Evolutionary conservation across 2,113 vertebrate species (phyloP).

Genomic region (Mustelus asterias): DNA sequence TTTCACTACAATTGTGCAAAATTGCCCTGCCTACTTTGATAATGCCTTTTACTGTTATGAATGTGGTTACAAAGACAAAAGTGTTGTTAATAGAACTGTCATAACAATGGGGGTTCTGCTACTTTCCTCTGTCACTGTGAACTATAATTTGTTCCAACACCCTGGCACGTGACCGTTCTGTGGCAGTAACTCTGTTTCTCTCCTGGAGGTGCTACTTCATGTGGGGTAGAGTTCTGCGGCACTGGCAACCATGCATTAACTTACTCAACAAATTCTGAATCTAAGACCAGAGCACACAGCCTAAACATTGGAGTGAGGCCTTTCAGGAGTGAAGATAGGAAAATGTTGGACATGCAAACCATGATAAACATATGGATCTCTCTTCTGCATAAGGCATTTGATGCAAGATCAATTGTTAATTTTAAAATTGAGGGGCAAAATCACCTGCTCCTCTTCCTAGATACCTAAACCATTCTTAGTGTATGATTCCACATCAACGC

Average conservation of each 20-base stretch:
- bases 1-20: constrained; percentile 25
- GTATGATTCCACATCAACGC: neutral
- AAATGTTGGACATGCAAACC: neutral
- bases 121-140: neutral
- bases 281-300: neutral
- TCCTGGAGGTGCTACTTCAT: neutral
- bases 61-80: constrained; percentile 20
- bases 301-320: neutral
- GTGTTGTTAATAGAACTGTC: constrained; percentile 9
- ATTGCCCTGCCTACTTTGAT: constrained; percentile 1
- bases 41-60: constrained; percentile 19
- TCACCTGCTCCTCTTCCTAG: neutral
- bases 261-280: neutral
- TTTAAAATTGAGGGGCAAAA: neutral
- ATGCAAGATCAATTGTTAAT: neutral
- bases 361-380: neutral
- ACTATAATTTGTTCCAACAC: neutral
- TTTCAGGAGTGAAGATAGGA: neutral
- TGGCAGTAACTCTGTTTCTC: neutral
- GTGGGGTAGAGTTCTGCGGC: neutral
- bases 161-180: neutral
- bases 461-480: neutral
- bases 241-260: neutral
- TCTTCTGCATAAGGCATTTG: neutral
- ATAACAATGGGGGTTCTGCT: neutral